Base-by-base conservation (phyloP, 2,888 invertebrate genomes). In the Andrena marginata region DNA sequence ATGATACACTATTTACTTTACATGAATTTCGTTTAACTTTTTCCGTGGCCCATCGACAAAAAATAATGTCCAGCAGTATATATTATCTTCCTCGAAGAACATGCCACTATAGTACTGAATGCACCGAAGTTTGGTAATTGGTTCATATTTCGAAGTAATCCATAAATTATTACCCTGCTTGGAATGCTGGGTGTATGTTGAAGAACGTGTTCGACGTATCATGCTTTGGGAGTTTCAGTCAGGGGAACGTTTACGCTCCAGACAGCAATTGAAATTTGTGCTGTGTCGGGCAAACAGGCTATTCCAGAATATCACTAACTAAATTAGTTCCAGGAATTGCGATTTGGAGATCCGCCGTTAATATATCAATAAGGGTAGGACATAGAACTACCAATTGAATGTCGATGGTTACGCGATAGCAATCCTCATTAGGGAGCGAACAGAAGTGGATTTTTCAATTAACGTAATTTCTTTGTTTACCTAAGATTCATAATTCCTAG, bases 231-330 rank as follows among this genome's bases (percentile, higher is more conserved):
- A 77, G 29, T 77, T 77, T 20, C 35, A 56, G 26, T 49, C 59
- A 77, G 65, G 77, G 26, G 42, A 33, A 29, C 56, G 77, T 59
- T 56, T 51, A 29, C 56, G 56, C 65, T 60, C 60, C 3, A 35
- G 48, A 65, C 35, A 33, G 35, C 77, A 77, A 77, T 65, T 60
- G 77, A 77, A 77, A 77, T 77, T 77, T 77, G 59, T 60, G 64
- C 77, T 65, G 49, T 13, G 65, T 65, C 59, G 20, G 60, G 29
- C 59, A 49, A 77, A 77, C 65, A 77, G 23, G 20, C 65, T 51
- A 33, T 49, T n/a, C 29, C 59, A 6, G 35, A 60, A 77, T 77
- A 65, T 60, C 77, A 23, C 26, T 29, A n/a, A 16, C 77, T 60
- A 60, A 65, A 77, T 77, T 65, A 65, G 59, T 51, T 77, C 29